These are phyloP conservation scores for Dermatemys mawii DNA, from an alignment of 2,113 vertebrate genomes.

Conservation along the genomic window DNA sequence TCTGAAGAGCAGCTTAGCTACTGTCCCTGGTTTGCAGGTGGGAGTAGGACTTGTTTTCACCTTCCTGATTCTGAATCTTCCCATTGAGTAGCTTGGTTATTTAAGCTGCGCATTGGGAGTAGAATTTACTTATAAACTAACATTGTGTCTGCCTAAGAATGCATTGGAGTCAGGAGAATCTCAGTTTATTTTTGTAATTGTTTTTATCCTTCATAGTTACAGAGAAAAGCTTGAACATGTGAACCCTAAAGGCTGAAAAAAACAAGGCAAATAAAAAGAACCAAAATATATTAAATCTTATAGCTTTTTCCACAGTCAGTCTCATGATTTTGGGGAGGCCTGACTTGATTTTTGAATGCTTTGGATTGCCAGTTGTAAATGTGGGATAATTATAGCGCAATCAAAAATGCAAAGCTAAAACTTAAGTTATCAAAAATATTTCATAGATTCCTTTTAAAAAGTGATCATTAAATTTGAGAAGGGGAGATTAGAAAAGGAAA, in stretches of 20 bases:
- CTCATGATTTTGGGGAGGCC: not conserved
- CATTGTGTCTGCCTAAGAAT: too few species aligned
- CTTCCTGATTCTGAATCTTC: not conserved
- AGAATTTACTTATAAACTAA: accelerated
- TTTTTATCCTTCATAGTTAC: not conserved
- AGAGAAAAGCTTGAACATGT: not conserved
- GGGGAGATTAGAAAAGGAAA: not conserved
- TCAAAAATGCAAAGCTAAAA: not conserved
- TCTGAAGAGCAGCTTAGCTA: not conserved
- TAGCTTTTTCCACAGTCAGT: not conserved
- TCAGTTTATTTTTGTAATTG: not conserved
- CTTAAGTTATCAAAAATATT: not conserved
- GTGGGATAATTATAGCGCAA: not conserved
- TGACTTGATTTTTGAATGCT: not conserved
- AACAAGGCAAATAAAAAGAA: not conserved
- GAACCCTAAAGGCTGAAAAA: slow-evolving; percentile 4
- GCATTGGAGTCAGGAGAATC: too few species aligned
- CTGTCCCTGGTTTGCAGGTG: not conserved
- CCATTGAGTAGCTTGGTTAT: accelerated
- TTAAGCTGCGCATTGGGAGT: not conserved
- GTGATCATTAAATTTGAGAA: not conserved
- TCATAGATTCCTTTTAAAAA: not conserved
- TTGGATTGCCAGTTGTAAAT: not conserved
- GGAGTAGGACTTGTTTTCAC: not conserved
- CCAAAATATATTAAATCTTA: not conserved